Evolutionary conservation across 30 jellyfish, hydroid and myxozoan species (phyloP).

Genomic region (Aurelia aurita complex sp. Pacific): DNA sequence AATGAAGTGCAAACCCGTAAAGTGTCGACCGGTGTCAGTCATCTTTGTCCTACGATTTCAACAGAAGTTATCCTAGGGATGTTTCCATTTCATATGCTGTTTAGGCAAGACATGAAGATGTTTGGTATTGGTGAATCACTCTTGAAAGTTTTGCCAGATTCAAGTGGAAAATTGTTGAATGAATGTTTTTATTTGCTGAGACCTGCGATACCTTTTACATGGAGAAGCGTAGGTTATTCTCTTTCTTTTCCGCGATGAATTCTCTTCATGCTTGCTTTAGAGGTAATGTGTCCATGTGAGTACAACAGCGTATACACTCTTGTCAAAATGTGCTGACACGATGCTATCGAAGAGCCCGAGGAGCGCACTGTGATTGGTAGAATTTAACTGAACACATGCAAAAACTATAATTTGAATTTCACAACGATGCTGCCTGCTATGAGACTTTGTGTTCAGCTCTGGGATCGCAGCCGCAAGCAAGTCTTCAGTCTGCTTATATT

Average conservation of each 20-base stretch:
- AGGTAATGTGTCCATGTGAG: no score
- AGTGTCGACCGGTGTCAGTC: conserved; percentile 44
- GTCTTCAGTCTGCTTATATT: no score
- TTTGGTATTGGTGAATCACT: conserved; percentile 63
- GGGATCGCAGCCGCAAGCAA: no score
- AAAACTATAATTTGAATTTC: no score
- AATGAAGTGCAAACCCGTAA: conserved; percentile 28
- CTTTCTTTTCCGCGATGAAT: background rate
- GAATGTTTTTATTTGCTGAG: conserved; percentile 35
- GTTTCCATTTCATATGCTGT: conserved; percentile 63
- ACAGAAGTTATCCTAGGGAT: conserved; percentile 52
- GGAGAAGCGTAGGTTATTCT: conserved; percentile 47
- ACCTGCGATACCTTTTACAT: conserved; percentile 48
- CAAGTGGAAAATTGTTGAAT: conserved; percentile 17
- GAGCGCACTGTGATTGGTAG: no score
- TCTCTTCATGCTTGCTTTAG: no score
- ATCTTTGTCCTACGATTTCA: conserved; percentile 50
- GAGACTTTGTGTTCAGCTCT: no score
- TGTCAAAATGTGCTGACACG: no score
- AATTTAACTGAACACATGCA: no score
- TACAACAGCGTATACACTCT: no score
- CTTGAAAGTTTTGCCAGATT: conserved; percentile 50
- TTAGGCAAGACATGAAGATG: conserved; percentile 48
- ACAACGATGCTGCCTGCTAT: no score
- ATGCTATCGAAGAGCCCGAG: no score